Conservation (phyloP, 2,113 vertebrate genomes). For the Crocuta crocuta region DNA sequence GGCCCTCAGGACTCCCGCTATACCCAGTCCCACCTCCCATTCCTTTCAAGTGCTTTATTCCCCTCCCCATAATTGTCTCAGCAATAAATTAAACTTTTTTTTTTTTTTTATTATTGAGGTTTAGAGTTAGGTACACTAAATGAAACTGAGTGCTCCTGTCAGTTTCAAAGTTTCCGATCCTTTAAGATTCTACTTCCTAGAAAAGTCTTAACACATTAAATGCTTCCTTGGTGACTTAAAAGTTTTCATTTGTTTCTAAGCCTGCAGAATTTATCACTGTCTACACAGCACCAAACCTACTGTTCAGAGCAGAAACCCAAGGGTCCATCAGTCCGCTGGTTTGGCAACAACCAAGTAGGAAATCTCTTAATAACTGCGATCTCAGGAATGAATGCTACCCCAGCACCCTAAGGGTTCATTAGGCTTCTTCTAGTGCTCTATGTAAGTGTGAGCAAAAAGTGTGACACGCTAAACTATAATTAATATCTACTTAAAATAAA, state of each 20-base stretch:
- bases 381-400: not conserved
- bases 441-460: not conserved
- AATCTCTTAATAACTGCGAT: not conserved
- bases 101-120: not conserved
- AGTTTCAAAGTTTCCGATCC: not conserved
- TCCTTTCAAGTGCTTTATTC: slow-evolving; percentile 79
- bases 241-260: not conserved
- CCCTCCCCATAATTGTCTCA: not conserved
- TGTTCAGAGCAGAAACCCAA: not conserved
- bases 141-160: not conserved
- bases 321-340: not conserved
- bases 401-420: not conserved
- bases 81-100: not conserved
- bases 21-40: too few species aligned
- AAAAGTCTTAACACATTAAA: not conserved
- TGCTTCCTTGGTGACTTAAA: not conserved
- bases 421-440: not conserved
- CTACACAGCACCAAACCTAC: not conserved
- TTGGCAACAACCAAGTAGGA: not conserved
- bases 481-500: not conserved
- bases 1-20: not conserved
- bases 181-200: not conserved
- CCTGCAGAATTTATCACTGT: not conserved
- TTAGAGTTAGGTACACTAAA: not conserved
- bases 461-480: not conserved